Percentiles rank a stretch among this genome's conserved stretches.
phyloP scores from a whole-genome alignment of 2,797 vertebrate genomes.

The Sebastes matsubarae region DNA sequence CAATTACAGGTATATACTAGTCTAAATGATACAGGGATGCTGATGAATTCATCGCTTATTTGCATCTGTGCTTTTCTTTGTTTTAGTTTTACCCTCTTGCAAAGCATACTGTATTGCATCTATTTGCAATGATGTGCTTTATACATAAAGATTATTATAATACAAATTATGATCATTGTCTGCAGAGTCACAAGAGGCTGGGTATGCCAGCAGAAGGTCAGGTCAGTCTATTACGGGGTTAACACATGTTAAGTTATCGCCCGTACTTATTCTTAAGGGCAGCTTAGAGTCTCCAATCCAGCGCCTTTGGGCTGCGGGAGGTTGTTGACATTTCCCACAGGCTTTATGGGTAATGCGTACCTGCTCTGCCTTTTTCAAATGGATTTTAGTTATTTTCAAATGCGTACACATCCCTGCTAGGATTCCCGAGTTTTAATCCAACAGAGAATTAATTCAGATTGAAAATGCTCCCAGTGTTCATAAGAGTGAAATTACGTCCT shows the following conservation, averaged over 20 bases:
- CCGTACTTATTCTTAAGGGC: constrained; percentile 1
- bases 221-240: constrained; percentile 1
- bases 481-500: background rate
- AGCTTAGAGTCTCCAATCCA: background rate
- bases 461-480: background rate
- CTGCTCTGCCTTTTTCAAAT: background rate
- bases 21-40: background rate
- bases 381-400: background rate
- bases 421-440: background rate
- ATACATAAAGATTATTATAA: background rate
- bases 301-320: background rate
- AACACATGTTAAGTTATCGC: background rate
- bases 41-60: background rate
- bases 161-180: background rate
- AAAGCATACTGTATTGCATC: background rate
- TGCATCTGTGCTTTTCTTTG: background rate
- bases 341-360: background rate
- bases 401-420: background rate
- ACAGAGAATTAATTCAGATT: background rate
- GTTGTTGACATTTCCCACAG: background rate
- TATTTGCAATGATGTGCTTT: background rate
- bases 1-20: constrained; percentile 4
- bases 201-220: background rate
- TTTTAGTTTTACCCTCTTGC: background rate
- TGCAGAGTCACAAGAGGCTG: background rate